Evolutionary conservation across 2,113 vertebrate species (phyloP), one percentile per base, ranked within the genome.

Genomic region (Stegostoma tigrinum): DNA sequence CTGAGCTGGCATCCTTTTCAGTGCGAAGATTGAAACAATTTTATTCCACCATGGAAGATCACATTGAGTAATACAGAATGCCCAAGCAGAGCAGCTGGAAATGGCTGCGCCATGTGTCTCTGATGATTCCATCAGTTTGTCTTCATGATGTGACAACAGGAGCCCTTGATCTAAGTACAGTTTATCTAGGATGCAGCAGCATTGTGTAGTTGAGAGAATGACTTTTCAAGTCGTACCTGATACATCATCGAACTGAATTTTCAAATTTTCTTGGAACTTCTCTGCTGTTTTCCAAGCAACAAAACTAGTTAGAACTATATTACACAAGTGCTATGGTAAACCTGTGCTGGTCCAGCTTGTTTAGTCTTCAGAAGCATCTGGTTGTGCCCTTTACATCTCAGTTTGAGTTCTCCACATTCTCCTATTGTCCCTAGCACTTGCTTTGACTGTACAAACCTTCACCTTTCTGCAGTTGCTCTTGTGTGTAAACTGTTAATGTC

Each of bases 211-310:
- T 90, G 85, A 87, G 24, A 27, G 45, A 23, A 6, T 52, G 45
- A 55, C 24, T 14, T 83, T 55, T 90, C 48, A 67, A 67, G 64
- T 10, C 17, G 3, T 23, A 66, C 27, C 87, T 90, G 52, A 15
- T 55, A 34, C 27, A 90, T 55, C 61, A 61, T 80, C 64, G 6
- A 89, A 89, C 86, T 89, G 55, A 90, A 90, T 90, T 90, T 90
- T 5, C 86, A 89, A 48, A 52, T 89, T 89, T 24, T 10, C 30
- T 34, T 61, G 45, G 24, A 87, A 89, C 52, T 34, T 14, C 55
- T 61, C 14, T 3, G 34, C 75, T 78, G 1, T n/a, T 78, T 78
- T n/a, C 75, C 14, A 15, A 80, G 14, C 75, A 4, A n/a, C 55
- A 90, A 2, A 30, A 17, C 87, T 34, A 17, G 52, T n/a, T 30